Percentiles rank a stretch among this genome's conserved stretches.
Evolutionary conservation across 2,113 vertebrate species (phyloP).

Genomic region (Spilogale gracilis): DNA sequence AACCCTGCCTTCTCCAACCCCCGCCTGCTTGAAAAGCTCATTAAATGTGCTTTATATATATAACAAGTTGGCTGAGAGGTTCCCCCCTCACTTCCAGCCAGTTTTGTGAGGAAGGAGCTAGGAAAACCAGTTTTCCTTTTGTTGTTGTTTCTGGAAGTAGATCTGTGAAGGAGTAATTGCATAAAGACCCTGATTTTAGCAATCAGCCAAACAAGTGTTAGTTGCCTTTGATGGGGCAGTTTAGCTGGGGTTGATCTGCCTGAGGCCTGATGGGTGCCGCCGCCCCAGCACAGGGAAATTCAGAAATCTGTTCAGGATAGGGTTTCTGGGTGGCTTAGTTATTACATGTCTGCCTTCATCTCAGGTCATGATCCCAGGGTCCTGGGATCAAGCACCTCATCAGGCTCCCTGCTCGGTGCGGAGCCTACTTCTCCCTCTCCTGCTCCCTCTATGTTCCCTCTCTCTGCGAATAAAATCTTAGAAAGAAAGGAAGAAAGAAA

Average conservation of each 20-base stretch:
- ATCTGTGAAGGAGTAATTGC: constrained; percentile 30
- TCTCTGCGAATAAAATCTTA: too few relatives aligned
- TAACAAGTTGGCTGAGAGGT: constrained; percentile 74
- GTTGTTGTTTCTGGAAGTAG: constrained; percentile 76
- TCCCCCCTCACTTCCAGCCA: constrained; percentile 44
- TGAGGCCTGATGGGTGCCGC: neutral
- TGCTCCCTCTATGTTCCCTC: too few relatives aligned
- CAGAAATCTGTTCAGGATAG: neutral
- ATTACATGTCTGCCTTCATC: too few relatives aligned
- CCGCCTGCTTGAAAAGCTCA: constrained; percentile 72
- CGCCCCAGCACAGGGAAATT: neutral
- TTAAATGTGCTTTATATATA: constrained; percentile 80
- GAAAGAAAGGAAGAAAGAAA: too few relatives aligned
- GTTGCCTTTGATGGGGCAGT: constrained; percentile 5
- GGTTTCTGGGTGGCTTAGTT: too few relatives aligned
- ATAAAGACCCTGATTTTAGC: constrained; percentile 22
- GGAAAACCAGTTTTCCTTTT: constrained; percentile 78
- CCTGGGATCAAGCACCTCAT: too few relatives aligned
- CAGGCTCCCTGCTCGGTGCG: too few relatives aligned
- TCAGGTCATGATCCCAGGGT: too few relatives aligned
- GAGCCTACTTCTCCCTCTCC: too few relatives aligned
- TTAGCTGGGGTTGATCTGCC: neutral
- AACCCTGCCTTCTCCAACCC: constrained; percentile 72
- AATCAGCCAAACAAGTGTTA: neutral
- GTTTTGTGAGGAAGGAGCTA: constrained; percentile 65